phyloP scores from a whole-genome alignment of 2,797 vertebrate genomes.

The Chelidonichthys spinosus region DNA sequence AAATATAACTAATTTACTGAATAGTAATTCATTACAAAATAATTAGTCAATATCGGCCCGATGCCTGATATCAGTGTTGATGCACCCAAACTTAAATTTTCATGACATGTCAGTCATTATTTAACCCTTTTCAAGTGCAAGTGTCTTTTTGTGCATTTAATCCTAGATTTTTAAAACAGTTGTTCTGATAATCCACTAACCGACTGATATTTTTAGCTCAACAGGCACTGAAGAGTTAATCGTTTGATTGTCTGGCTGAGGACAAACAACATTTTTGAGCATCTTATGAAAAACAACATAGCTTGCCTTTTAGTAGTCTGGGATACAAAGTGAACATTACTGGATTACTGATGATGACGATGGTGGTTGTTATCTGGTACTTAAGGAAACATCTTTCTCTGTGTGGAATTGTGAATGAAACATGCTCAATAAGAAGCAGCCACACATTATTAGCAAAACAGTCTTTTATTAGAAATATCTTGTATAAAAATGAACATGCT shows the following conservation, averaged over 20 bases:
- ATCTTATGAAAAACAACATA: background rate
- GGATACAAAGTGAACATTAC: background rate
- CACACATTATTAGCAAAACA: slow-evolving; percentile 87
- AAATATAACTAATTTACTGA: no score
- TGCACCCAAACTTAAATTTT: background rate
- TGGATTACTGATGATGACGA: background rate
- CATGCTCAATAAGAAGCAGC: slow-evolving; percentile 15
- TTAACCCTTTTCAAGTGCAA: background rate
- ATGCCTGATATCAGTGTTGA: background rate
- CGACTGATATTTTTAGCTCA: background rate
- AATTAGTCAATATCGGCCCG: no score
- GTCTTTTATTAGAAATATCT: slow-evolving; percentile 97
- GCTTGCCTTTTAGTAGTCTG: background rate
- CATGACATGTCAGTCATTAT: background rate
- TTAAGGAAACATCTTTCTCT: background rate
- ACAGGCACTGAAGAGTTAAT: background rate
- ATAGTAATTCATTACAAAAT: no score
- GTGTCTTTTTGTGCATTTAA: background rate
- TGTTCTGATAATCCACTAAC: background rate
- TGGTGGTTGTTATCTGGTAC: no score
- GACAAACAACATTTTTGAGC: background rate
- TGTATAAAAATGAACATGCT: slow-evolving; percentile 99
- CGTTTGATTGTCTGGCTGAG: background rate
- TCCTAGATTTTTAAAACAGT: background rate
- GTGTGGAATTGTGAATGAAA: background rate